Evolutionary conservation across 2,888 invertebrate genomes (phyloP), one percentile per base, ranked within the genome.

Genomic region (Marronus borbonicus): DNA sequence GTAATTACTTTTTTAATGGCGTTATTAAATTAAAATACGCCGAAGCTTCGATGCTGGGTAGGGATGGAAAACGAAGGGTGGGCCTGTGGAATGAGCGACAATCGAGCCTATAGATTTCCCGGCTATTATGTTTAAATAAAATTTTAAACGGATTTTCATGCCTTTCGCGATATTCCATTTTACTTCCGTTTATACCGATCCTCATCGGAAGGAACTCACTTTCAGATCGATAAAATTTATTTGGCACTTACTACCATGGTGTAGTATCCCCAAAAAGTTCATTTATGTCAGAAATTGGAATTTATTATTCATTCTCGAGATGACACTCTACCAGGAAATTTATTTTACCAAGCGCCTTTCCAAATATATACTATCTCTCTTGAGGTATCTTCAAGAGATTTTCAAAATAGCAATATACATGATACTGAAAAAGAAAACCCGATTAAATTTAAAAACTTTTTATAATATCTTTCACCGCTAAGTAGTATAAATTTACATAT

Each of bases 1-100:
- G 78, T 78, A 78, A 78, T 78, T 78, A 78, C 78, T 78, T 77
- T 77, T 77, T 77, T 77, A 70, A 44, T 70, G 44, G 77, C 65
- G 76, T 76, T 76, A 76, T 76, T 76, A 76, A 76, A 76, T 76
- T 76, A 76, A 68, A 76, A 55, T 64, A 62, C 64, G 55, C 70
- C 55, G 24, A 50, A 77, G 64, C 65, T 62, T 72, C 77, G 72
- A 64, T 31, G 72, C 17, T 55, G 36, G 72, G 31, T 8, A 4
- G 60, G 5, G 17, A 31, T n/a, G 36, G 36, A 14, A 17, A 10
- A 24, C 14, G 31, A 7, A 36, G 36, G 44, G 60, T 20, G 69
- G 17, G 31, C 5, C 7, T n/a, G 5, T 31, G 17, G 68, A 17
- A 17, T 39, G 39, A n/a, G 65, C 12, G n/a, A 7, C 24, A 52